A percentile compares a stretch with the other conserved stretches of the same genome.
Evolutionary conservation across 2,797 vertebrate species (phyloP).

Genomic region (Petrocephalus sullivani): DNA sequence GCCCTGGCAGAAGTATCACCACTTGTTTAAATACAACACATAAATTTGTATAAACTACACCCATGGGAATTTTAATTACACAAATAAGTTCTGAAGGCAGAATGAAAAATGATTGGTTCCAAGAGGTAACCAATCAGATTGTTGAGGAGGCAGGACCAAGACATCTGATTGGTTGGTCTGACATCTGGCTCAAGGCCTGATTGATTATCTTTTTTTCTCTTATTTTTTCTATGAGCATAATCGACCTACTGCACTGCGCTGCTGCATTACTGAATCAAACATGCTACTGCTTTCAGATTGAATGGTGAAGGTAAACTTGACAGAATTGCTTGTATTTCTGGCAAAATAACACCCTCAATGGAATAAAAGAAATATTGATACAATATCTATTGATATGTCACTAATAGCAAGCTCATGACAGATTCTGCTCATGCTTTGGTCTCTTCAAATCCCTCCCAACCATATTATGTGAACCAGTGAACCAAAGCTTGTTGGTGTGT

Average conservation of each 20-base stretch:
- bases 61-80: too few relatives aligned
- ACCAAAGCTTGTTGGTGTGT: not conserved
- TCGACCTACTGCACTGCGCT: not conserved
- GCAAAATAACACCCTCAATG: constrained; percentile 58
- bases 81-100: too few relatives aligned
- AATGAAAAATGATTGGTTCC: too few relatives aligned
- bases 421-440: constrained; percentile 48
- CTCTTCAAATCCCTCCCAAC: constrained; percentile 43
- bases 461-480: constrained; percentile 26
- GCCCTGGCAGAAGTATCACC: not conserved
- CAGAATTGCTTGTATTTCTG: constrained; percentile 65
- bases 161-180: too few relatives aligned
- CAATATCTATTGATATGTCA: constrained; percentile 54
- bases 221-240: too few relatives aligned
- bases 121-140: too few relatives aligned
- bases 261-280: not conserved
- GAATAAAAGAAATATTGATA: constrained; percentile 66
- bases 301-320: constrained; percentile 14
- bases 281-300: not conserved
- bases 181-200: too few relatives aligned
- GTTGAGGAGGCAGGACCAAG: too few relatives aligned
- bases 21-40: not conserved
- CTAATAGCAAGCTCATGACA: constrained; percentile 47
- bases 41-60: not conserved
- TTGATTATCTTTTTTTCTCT: too few relatives aligned